Percentiles rank a stretch among this genome's conserved stretches.
Conservation (phyloP, 2,113 vertebrate genomes). For the Gymnorhina tibicen region DNA sequence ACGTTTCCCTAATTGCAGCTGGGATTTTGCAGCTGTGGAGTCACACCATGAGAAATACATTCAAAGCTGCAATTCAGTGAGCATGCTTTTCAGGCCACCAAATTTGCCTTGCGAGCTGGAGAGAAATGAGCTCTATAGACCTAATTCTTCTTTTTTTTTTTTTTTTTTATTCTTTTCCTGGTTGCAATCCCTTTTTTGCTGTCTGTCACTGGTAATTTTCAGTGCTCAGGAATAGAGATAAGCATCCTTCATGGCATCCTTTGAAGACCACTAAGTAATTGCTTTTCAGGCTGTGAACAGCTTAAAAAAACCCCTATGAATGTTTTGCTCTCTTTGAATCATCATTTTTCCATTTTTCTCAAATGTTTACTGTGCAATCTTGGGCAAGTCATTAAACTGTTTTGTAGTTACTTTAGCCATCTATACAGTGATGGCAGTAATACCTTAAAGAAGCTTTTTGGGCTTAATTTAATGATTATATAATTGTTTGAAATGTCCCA, state of each 20-base stretch:
- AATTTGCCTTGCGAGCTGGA: conserved; percentile 45
- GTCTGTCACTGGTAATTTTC: neutral
- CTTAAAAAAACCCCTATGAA: neutral
- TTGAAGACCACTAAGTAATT: conserved; percentile 25
- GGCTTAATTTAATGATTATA: conserved; percentile 25
- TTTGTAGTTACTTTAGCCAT: neutral
- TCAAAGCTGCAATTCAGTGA: conserved; percentile 31
- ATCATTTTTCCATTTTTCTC: neutral
- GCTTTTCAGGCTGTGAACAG: neutral
- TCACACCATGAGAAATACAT: conserved; percentile 45
- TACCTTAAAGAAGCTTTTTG: neutral
- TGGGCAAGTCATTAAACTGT: neutral
- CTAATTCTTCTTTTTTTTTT: neutral
- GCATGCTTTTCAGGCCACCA: conserved; percentile 2
- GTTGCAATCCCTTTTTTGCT: neutral
- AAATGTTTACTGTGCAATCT: neutral
- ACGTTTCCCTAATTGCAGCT: conserved; percentile 59
- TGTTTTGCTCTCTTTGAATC: conserved; percentile 1
- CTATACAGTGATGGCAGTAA: neutral
- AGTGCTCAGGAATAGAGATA: neutral
- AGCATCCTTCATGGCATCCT: conserved; percentile 5
- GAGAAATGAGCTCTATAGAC: neutral
- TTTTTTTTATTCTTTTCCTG: neutral
- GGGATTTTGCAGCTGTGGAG: conserved; percentile 65
- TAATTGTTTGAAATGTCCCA: neutral